A percentile compares a stretch with the other conserved stretches of the same genome.
Conservation (phyloP, 2,888 invertebrate species). For the Parochlus steinenii region DNA sequence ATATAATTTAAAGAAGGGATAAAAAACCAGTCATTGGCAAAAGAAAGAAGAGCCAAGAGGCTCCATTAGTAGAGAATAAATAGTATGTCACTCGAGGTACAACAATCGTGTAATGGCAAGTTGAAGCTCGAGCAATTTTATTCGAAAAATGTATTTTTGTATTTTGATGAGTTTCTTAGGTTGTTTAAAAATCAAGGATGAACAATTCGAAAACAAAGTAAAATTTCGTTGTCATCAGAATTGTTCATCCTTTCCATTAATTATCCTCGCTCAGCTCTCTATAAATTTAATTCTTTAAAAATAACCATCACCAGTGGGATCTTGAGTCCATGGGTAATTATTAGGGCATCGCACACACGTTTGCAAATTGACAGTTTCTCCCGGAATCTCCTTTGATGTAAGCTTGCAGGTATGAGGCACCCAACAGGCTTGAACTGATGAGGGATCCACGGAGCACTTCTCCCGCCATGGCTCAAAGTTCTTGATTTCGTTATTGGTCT, state of each 20-base stretch:
- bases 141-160: constrained; percentile 1
- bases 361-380: constrained; percentile 84
- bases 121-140: neutral
- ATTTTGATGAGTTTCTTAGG: neutral
- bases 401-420: constrained; percentile 82
- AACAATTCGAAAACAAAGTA: neutral
- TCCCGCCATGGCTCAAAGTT: constrained; percentile 91
- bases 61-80: too few species aligned
- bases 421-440: constrained; percentile 63
- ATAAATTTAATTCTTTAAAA: constrained; percentile 9
- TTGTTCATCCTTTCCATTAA: too few species aligned
- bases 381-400: constrained; percentile 83
- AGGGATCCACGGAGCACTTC: constrained; percentile 71
- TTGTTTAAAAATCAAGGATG: neutral
- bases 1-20: too few species aligned
- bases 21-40: too few species aligned
- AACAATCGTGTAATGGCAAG: too few species aligned
- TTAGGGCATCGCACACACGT: constrained; percentile 86
- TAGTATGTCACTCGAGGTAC: too few species aligned
- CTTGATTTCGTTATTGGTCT: constrained; percentile 67
- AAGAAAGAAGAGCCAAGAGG: too few species aligned
- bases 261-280: too few species aligned
- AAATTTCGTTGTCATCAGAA: too few species aligned
- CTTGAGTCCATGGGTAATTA: constrained; percentile 89
- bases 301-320: constrained; percentile 38